Base-by-base conservation (phyloP, 2,113 vertebrate genomes). In the Notechis scutatus region DNA sequence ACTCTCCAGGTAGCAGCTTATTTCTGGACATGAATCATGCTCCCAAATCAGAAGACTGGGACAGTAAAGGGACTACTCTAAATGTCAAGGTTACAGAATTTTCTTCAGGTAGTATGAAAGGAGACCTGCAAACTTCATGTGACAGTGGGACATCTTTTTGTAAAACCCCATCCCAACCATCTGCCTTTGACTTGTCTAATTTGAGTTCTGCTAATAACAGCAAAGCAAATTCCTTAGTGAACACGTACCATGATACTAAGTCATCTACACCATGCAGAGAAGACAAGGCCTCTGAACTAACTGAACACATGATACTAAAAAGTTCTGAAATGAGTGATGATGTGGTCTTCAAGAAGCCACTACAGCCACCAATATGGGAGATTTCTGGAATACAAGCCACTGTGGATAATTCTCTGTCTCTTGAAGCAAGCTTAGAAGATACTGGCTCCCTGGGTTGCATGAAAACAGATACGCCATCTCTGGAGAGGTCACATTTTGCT, bases 261-360 rank as follows among this genome's bases (percentile, higher is more conserved):
- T 97, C 96, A 39, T 97, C 97, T 0, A 96, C 95, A 0, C 97
- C 97, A 0, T 95, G 85, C 86, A 96, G 94, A 91, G 57, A 93
- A 24, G 93, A 96, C 29, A 95, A 94, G 34, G 42, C 42, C 1
- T 45, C 9, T 91, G 93, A 93, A 0, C 11, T 0, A 0, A 88
- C 90, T 59, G 94, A 96, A 5, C 94, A 12, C 47, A 64, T 92
- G 52, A 42, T 95, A 2, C 94, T 94, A 34, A 96, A 81, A 57
- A 94, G 93, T 91, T 88, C 56, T 0, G 96, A 97, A 88, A 94
- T 0, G 0, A 12, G 88, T 1, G 95, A 96, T 59, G 4, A 86
- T 15, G 88, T 93, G 6, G 45, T 57, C 34, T 90, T 94, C 5
- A 95, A 93, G 21, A 97, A 96, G n/a, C 59, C 1, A 0, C 87